Conservation (phyloP, 2,113 vertebrate species). For the Galbula dea region DNA sequence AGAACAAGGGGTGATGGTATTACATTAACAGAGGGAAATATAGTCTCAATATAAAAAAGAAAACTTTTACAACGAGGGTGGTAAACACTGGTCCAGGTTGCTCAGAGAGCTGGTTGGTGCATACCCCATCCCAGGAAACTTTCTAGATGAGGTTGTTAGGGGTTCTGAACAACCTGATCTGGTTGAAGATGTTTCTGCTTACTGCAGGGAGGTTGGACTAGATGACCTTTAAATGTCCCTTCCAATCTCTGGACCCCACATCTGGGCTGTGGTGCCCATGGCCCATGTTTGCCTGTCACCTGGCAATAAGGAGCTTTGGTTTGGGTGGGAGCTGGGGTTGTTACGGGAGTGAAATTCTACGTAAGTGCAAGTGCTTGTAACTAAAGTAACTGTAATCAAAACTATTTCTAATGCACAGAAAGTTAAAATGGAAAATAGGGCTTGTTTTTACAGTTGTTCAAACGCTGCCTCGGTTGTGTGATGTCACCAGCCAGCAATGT, state of each 20-base stretch:
- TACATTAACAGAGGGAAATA: background rate
- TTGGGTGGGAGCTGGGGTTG: background rate
- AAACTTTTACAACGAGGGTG: background rate
- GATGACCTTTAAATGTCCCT: background rate
- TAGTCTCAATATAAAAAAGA: background rate
- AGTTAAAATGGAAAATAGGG: background rate
- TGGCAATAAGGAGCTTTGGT: background rate
- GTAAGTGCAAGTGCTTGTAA: background rate
- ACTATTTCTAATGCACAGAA: background rate
- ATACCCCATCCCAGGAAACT: background rate
- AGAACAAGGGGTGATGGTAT: background rate
- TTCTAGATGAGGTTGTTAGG: background rate
- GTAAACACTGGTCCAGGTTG: background rate
- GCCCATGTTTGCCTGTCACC: background rate
- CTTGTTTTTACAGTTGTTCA: background rate
- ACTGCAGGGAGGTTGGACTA: background rate
- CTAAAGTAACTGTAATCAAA: background rate
- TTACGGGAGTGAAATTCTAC: background rate
- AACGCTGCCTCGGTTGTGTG: background rate
- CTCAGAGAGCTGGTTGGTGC: background rate
- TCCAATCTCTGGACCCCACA: rapidly evolving
- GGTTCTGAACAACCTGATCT: background rate
- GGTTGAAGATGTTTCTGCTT: background rate
- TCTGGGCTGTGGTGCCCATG: background rate
- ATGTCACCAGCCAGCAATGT: background rate